Conservation (phyloP, 2,888 invertebrate species). For the Catocala fraxini region DNA sequence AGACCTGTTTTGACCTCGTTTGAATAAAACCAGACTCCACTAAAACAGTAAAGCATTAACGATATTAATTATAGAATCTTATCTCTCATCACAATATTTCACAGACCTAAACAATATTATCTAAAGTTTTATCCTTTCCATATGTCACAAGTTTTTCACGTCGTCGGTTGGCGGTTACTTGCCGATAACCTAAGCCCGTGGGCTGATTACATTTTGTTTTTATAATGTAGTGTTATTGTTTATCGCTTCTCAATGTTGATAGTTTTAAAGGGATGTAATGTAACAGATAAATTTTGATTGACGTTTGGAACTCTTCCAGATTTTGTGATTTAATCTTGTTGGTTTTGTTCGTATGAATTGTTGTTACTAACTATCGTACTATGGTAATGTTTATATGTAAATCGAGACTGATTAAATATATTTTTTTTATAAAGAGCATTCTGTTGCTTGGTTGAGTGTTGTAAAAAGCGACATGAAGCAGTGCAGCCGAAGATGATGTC, state of each 20-base stretch:
- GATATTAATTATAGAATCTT: neutral
- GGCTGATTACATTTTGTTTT: conserved; percentile 67
- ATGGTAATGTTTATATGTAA: no score
- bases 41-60: no score
- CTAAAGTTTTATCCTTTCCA: conserved; percentile 35
- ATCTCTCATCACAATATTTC: conserved; percentile 5
- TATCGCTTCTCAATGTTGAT: conserved; percentile 58
- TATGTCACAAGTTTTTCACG: conserved; percentile 42
- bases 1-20: no score
- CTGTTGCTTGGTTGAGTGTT: no score
- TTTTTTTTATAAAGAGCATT: no score
- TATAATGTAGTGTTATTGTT: conserved; percentile 47
- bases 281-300: conserved; percentile 57
- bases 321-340: conserved; percentile 14
- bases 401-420: no score
- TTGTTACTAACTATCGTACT: no score
- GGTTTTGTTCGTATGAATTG: no score
- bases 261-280: conserved; percentile 60
- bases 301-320: conserved; percentile 50
- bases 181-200: conserved; percentile 59
- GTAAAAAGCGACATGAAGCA: no score
- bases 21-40: no score
- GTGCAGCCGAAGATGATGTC: no score
- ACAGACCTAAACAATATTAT: conserved; percentile 22
- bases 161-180: conserved; percentile 32